These are phyloP conservation scores for Hesperophylax magnus DNA, from an alignment of 1,140 invertebrate species.

Conservation along the genomic window DNA sequence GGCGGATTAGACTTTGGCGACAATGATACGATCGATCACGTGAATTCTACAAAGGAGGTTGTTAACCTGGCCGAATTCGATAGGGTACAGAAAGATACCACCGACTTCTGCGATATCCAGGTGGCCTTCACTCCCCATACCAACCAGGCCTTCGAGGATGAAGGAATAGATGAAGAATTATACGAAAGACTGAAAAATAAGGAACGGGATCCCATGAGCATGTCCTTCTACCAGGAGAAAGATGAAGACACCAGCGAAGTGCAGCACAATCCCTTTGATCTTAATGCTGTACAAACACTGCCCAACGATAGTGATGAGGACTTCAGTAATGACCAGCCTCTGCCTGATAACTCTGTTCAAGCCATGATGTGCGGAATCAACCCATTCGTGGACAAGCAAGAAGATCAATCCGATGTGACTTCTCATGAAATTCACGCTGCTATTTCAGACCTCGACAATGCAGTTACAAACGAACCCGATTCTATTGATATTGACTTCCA, in stretches of 20 bases:
- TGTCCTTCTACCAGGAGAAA: constrained; percentile 78
- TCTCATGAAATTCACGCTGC: constrained; percentile 51
- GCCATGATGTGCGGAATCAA: constrained; percentile 26
- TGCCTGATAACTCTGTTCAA: constrained; percentile 47
- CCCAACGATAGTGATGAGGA: constrained; percentile 73
- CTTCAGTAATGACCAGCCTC: constrained; percentile 62
- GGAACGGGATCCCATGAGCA: constrained; percentile 77
- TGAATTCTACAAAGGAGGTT: constrained; percentile 14
- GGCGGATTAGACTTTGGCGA: constrained; percentile 43
- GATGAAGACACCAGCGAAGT: constrained; percentile 73
- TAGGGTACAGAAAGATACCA: constrained; percentile 70
- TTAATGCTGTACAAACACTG: constrained; percentile 76
- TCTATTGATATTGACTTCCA: constrained; percentile 39
- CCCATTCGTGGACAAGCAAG: constrained; percentile 28
- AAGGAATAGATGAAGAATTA: constrained; percentile 66
- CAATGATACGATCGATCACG: constrained; percentile 28
- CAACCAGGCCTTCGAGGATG: constrained; percentile 64
- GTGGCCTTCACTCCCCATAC: constrained; percentile 57
- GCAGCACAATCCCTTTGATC: constrained; percentile 68
- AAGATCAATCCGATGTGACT: constrained; percentile 40
- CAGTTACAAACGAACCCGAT: constrained; percentile 46
- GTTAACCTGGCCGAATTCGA: constrained; percentile 64
- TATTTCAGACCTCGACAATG: constrained; percentile 53
- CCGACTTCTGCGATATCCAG: constrained; percentile 70
- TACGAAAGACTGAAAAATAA: constrained; percentile 70